Percentiles rank a stretch among this genome's conserved stretches.
phyloP scores from a whole-genome alignment of 2,113 vertebrate genomes.

The Lamprotornis superbus region DNA sequence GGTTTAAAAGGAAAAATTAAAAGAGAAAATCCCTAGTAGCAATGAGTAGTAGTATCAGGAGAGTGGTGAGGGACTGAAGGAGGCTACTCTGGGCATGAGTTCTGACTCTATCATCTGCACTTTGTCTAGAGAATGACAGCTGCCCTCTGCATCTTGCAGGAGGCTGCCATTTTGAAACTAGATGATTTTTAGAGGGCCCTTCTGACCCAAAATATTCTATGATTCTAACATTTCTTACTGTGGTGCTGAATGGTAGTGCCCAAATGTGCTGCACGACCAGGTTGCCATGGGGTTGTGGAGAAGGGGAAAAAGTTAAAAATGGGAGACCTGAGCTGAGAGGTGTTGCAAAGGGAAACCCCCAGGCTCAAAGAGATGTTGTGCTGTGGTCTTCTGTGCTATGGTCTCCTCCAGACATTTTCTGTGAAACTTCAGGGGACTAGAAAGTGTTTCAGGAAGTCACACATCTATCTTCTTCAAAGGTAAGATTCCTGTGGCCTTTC shows the following conservation, averaged over 20 bases:
- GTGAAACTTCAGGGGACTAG: background rate
- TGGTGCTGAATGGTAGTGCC: background rate
- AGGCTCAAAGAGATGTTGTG: background rate
- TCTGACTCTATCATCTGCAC: background rate
- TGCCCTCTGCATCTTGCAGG: background rate
- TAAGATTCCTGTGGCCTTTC: background rate
- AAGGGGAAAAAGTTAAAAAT: background rate
- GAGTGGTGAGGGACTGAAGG: background rate
- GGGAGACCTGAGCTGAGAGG: background rate
- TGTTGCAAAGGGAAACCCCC: background rate
- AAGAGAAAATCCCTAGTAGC: background rate
- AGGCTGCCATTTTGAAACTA: background rate
- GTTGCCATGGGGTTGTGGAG: background rate
- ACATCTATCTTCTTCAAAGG: background rate
- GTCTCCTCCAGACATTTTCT: background rate
- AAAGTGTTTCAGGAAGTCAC: background rate
- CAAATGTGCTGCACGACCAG: accelerated
- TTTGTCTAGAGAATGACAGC: background rate
- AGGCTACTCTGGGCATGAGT: background rate
- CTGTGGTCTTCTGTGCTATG: background rate
- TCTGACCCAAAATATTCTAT: background rate
- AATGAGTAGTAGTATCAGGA: background rate
- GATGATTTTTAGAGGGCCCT: background rate
- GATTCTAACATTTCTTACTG: background rate
- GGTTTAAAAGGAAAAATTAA: background rate